A percentile compares a stretch with the other conserved stretches of the same genome.
Evolutionary conservation across 2,113 vertebrate genomes (phyloP).

Genomic region (Gasterosteus nipponicus): DNA sequence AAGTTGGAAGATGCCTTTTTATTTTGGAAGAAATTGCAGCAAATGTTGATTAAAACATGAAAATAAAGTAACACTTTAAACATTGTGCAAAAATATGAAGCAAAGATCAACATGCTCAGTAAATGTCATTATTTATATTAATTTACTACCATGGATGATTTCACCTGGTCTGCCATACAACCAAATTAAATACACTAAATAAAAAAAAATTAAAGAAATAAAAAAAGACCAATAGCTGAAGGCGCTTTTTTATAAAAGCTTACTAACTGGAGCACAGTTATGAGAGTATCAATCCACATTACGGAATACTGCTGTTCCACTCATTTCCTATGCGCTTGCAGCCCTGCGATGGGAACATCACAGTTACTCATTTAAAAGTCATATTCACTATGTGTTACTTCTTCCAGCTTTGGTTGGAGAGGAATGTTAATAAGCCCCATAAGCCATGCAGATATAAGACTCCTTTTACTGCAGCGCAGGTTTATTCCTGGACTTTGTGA

Average conservation of each 20-base stretch:
- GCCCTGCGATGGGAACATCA: conserved; percentile 57
- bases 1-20: neutral
- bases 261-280: conserved; percentile 62
- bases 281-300: conserved; percentile 74
- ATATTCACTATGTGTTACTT: conserved; percentile 63
- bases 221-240: conserved; percentile 62
- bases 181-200: conserved; percentile 51
- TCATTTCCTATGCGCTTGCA: conserved; percentile 58
- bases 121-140: conserved; percentile 29
- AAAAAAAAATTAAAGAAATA: conserved; percentile 51
- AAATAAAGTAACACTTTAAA: conserved; percentile 9
- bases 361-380: conserved; percentile 64
- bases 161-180: conserved; percentile 54
- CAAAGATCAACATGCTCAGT: conserved; percentile 4
- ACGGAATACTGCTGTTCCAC: conserved; percentile 58
- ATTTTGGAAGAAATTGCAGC: neutral
- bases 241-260: conserved; percentile 45
- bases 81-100: conserved; percentile 27
- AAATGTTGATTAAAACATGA: conserved; percentile 17
- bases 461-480: conserved; percentile 50
- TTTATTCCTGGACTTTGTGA: conserved; percentile 31
- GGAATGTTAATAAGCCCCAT: conserved; percentile 60
- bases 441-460: conserved; percentile 45
- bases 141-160: conserved; percentile 42
- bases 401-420: conserved; percentile 38